Conservation (phyloP, 1,140 invertebrate species). For the Pachyrhynchus sulphureomaculatus region DNA sequence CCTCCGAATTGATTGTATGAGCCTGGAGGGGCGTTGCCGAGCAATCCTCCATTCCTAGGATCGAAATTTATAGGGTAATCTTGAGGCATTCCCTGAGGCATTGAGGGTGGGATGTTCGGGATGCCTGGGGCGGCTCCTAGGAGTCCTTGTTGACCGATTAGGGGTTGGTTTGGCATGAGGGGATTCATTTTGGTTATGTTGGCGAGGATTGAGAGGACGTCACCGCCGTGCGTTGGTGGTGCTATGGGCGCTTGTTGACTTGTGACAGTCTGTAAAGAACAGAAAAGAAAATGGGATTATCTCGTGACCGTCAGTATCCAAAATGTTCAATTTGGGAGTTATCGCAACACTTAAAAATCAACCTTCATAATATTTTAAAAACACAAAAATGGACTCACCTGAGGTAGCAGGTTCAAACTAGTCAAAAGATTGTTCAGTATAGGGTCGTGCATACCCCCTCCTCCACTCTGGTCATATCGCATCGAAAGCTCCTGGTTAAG, state of each 20-base stretch:
- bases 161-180: slow-evolving; percentile 21
- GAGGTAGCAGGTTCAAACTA: slow-evolving; percentile 51
- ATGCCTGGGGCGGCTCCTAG: slow-evolving; percentile 47
- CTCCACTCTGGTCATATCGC: slow-evolving; percentile 39
- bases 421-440: slow-evolving; percentile 59
- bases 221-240: slow-evolving; percentile 25
- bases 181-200: slow-evolving; percentile 39
- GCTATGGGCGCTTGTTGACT: slow-evolving; percentile 1
- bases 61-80: slow-evolving; percentile 48
- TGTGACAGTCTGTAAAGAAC: slow-evolving; percentile 5
- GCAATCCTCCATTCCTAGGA: slow-evolving; percentile 43
- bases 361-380: too few species aligned
- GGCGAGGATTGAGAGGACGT: slow-evolving; percentile 40
- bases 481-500: slow-evolving; percentile 60
- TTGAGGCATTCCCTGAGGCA: slow-evolving; percentile 8
- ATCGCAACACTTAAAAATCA: background rate
- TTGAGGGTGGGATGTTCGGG: slow-evolving; percentile 31
- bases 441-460: slow-evolving; percentile 40
- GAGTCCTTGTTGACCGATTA: slow-evolving; percentile 42
- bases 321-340: background rate
- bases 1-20: slow-evolving; percentile 12
- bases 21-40: slow-evolving; percentile 43
- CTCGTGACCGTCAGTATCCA: background rate
- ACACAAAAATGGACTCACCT: background rate
- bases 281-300: background rate